Percentiles rank a stretch among this genome's conserved stretches.
These are phyloP conservation scores for Marasmarcha lunaedactyla DNA, from an alignment of 2,888 invertebrate genomes.

Conservation along the genomic window DNA sequence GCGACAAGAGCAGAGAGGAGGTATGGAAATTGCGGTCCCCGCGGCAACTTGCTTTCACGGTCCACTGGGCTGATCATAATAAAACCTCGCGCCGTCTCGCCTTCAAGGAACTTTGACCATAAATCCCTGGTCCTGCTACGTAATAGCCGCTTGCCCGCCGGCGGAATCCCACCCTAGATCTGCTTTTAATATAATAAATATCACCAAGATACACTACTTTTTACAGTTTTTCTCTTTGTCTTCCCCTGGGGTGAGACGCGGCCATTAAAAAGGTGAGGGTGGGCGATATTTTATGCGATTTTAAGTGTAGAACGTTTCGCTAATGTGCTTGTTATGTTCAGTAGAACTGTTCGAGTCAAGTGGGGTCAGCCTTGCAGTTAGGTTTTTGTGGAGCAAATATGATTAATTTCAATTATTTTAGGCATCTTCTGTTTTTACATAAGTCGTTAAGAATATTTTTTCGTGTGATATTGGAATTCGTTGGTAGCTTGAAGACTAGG, in stretches of 20 bases:
- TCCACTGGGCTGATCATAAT: conserved; percentile 72
- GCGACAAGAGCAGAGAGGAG: conserved; percentile 63
- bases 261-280: conserved; percentile 65
- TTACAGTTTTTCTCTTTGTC: conserved; percentile 53
- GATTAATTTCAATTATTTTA: too few relatives aligned
- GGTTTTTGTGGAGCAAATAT: too few relatives aligned
- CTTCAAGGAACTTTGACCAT: conserved; percentile 67
- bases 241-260: conserved; percentile 47
- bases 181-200: conserved; percentile 66
- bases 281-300: conserved; percentile 63
- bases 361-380: background rate
- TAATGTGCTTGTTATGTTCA: conserved; percentile 31
- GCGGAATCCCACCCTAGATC: conserved; percentile 47
- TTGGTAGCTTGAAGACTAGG: too few relatives aligned
- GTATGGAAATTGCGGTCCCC: conserved; percentile 66
- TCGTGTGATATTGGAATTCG: background rate
- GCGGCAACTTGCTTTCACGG: conserved; percentile 68
- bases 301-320: conserved; percentile 61
- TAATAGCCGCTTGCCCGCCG: conserved; percentile 37
- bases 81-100: conserved; percentile 70
- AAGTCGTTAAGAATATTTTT: background rate
- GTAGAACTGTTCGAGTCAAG: background rate
- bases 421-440: too few relatives aligned
- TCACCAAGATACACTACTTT: conserved; percentile 51
- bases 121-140: conserved; percentile 48